A percentile compares a stretch with the other conserved stretches of the same genome.
These are phyloP conservation scores for Hemibagrus wyckioides DNA, from an alignment of 2,113 vertebrate genomes.

Conservation along the genomic window DNA sequence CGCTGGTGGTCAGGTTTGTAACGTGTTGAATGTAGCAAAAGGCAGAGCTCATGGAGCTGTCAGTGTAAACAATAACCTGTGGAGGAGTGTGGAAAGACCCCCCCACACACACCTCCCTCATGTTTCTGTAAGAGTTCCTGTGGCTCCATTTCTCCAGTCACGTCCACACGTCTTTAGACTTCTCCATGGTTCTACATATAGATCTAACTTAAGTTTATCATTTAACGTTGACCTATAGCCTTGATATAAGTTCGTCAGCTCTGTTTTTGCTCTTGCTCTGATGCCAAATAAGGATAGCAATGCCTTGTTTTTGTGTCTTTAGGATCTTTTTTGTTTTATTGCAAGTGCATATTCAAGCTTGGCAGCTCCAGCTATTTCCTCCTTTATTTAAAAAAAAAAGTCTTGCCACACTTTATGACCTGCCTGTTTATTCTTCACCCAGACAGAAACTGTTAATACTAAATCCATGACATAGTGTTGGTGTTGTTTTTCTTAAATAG, in stretches of 20 bases:
- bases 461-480: neutral
- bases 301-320: neutral
- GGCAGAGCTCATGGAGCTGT: constrained; percentile 70
- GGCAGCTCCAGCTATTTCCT: neutral
- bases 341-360: neutral
- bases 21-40: constrained; percentile 57
- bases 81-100: constrained; percentile 44
- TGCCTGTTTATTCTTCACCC: neutral
- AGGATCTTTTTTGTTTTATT: neutral
- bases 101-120: constrained; percentile 14
- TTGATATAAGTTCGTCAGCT: neutral
- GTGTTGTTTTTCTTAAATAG: neutral
- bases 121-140: constrained; percentile 44
- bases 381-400: too few relatives aligned
- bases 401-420: neutral
- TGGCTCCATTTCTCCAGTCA: constrained; percentile 43
- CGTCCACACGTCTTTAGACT: neutral
- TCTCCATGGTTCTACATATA: neutral
- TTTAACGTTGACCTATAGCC: neutral
- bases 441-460: neutral
- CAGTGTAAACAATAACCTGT: constrained; percentile 69
- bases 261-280: neutral
- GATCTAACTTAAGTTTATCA: neutral
- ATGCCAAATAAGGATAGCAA: neutral
- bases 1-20: constrained; percentile 70